Evolutionary conservation across 2,888 invertebrate species (phyloP), one percentile per base, ranked within the genome.

Genomic region (Lasioglossum figueresi): DNA sequence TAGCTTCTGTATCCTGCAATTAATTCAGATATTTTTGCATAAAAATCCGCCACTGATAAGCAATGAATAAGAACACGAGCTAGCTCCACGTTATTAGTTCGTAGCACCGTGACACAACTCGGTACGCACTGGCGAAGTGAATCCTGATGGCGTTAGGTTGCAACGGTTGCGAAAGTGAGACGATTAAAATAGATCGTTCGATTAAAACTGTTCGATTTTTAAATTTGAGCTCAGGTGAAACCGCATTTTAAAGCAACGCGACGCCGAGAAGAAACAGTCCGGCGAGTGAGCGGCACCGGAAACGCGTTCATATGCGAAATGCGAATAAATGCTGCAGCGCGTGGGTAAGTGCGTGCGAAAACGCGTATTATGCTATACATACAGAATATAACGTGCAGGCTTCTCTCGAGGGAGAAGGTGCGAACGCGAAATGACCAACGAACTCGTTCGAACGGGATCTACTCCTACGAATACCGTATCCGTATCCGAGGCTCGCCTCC

Each of bases 261-360:
- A n/a, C 52, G 52, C 71, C 71, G 59, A 83, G 78, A 84, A 79
- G 84, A 88, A 89, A 85, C 76, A 2, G 27, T 59, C 27, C 16
- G 59, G 72, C 84, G 12, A 85, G 84, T 84, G 89, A 89, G 88
- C 87, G 83, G 83, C 77, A 82, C 78, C 88, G 85, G 88, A 88
- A 89, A 80, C 84, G 84, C 78, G 76, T 84, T 82, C 68, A n/a
- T 52, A 52, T 52, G 52, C 52, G 52, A 52, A 52, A 52, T n/a
- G 52, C 52, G 72, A 68, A 70, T 63, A 48, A 73, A 72, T 56
- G 59, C n/a, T 52, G 75, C 45, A 45, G 45, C 80, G 78, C 82
- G 87, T 87, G 87, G 76, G 84, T 78, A 80, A 81, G 37, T 72
- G 48, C 82, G 79, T 68, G 88, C 59, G 59, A 59, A 59, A 59